These are phyloP conservation scores for Stichodactyla helianthus DNA, from an alignment of 64 coral and sea anemone genomes.

Conservation along the genomic window DNA sequence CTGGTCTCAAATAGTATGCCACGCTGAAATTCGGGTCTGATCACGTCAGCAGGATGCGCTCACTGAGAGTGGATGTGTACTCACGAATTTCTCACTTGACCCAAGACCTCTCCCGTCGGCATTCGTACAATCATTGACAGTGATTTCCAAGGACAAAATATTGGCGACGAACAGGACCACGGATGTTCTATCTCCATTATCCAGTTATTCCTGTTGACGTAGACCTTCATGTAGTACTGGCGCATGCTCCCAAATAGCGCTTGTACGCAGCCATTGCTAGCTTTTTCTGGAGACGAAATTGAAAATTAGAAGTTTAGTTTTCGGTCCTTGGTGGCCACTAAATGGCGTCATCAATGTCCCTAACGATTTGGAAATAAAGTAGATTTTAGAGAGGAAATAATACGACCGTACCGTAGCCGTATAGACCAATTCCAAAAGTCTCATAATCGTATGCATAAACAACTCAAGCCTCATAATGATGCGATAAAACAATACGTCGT, in stretches of 20 bases:
- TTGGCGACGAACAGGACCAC: not conserved
- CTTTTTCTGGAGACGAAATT: constrained; percentile 29
- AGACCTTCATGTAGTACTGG: constrained; percentile 52
- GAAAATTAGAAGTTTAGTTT: not conserved
- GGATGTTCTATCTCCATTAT: constrained; percentile 63
- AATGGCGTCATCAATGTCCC: no score
- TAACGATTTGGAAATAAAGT: no score
- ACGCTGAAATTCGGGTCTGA: no score
- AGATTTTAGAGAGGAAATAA: no score
- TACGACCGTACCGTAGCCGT: no score
- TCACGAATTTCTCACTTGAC: constrained; percentile 25
- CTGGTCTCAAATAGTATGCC: no score
- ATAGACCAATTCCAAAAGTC: no score
- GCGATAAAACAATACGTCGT: no score
- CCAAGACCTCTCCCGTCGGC: constrained; percentile 59
- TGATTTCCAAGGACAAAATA: constrained; percentile 40
- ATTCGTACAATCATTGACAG: constrained; percentile 30
- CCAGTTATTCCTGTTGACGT: constrained; percentile 17
- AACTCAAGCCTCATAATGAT: no score
- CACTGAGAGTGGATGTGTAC: not conserved
- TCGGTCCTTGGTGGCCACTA: no score
- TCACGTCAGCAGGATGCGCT: no score
- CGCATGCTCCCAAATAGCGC: constrained; percentile 9
- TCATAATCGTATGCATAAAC: no score
- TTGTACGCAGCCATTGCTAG: constrained; percentile 10